Base-by-base conservation (phyloP, 2,797 vertebrate species). In the Muscicapa comitata region DNA sequence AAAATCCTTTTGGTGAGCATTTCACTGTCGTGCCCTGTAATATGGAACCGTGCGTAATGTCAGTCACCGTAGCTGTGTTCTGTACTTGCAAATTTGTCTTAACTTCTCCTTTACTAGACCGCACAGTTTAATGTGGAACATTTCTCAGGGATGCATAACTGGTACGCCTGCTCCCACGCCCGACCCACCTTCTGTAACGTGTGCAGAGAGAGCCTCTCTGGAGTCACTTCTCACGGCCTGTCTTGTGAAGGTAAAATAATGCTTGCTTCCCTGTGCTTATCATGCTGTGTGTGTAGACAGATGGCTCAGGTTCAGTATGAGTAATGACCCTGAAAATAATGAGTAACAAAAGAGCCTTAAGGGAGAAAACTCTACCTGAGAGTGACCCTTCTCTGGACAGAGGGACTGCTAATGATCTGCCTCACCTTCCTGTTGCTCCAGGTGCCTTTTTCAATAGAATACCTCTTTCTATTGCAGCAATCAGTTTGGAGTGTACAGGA, bases 91-190 rank as follows among this genome's bases (percentile, higher is more conserved):
- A 98, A 98, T 98, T 97, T 98, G 94, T 98, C 97, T 98, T 96
- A 96, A 98, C 97, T 94, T 99, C 97, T 99, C 96, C 94, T 98
- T 98, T 98, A 97, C 96, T 98, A 99, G 99, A 99, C 99, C 94
- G 99, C 99, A 98, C 99, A 99, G 99, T 99, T 99, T 98, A 99
- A 99, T 97, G 99, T 99, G 99, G 99, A 99, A 98, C 99, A 99
- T 99, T 99, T 99, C 99, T 99, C 99, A 99, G 99, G 99, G 98
- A 99, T 99, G 99, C 99, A 99, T 98, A 99, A 99, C 98, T 99
- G 99, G 99, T 99, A 99, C 95, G 99, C 99, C 98, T 99, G 99
- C 98, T 99, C 99, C 97, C 99, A 99, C 6, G 99, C 99, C 96
- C 98, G 99, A 86, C 99, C 99, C 83, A 99, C 99, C 96, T 99